Evolutionary conservation across 2,797 vertebrate genomes (phyloP).

Genomic region (Moxostoma hubbsi): DNA sequence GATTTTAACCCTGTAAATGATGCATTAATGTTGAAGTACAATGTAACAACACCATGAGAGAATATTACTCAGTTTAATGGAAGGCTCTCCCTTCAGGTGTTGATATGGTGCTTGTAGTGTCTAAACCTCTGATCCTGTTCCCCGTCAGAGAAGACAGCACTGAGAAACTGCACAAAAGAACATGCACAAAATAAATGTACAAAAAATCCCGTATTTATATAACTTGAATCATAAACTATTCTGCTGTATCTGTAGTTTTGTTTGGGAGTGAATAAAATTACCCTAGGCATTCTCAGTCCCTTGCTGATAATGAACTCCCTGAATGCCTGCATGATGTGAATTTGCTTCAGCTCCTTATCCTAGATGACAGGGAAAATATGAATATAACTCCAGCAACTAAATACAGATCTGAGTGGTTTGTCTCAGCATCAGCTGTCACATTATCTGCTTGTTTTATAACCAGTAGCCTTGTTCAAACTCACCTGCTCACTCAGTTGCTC

Average conservation of each 20-base stretch:
- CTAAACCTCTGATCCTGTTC: slow-evolving; percentile 40
- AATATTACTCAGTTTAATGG: slow-evolving; percentile 37
- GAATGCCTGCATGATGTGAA: slow-evolving; percentile 68
- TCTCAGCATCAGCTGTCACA: not conserved
- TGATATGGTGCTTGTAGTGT: not conserved
- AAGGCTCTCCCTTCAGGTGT: slow-evolving; percentile 19
- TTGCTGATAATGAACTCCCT: slow-evolving; percentile 70
- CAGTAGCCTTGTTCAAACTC: slow-evolving; percentile 6
- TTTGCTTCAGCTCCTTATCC: slow-evolving; percentile 64
- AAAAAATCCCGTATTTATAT: slow-evolving; percentile 1
- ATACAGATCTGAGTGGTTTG: not conserved
- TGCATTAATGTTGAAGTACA: slow-evolving; percentile 1
- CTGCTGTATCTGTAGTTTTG: not conserved
- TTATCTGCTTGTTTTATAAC: not conserved
- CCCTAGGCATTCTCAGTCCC: slow-evolving; percentile 63
- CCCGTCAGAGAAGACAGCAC: slow-evolving; percentile 51
- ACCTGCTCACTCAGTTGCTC: slow-evolving; percentile 59
- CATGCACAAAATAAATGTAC: slow-evolving; percentile 19
- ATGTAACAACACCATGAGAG: slow-evolving; percentile 7
- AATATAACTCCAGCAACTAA: not conserved
- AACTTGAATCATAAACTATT: not conserved
- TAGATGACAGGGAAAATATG: slow-evolving; percentile 40
- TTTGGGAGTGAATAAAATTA: slow-evolving; percentile 39
- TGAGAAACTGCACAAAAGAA: slow-evolving; percentile 54
- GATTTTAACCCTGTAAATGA: not conserved